Evolutionary conservation across 2,113 vertebrate genomes (phyloP).

Genomic region (Actenoides lindsayi): DNA sequence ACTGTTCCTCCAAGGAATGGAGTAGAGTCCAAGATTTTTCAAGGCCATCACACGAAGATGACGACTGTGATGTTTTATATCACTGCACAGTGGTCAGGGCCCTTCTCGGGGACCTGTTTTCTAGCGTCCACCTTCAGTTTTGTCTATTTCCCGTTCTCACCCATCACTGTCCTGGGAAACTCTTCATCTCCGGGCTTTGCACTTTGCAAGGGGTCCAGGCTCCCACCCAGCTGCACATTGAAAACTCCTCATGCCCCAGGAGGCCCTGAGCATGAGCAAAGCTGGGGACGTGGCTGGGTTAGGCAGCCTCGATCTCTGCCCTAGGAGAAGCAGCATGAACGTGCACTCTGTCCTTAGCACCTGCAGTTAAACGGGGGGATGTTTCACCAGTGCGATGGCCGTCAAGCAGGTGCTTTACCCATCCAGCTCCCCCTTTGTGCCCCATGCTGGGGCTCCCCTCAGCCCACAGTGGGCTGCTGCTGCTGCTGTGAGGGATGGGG

Average conservation of each 20-base stretch:
- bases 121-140: not conserved
- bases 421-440: fast-evolving
- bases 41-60: fast-evolving
- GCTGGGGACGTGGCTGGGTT: fast-evolving
- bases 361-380: not conserved
- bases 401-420: not conserved
- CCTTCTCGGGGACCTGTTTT: not conserved
- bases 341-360: fast-evolving
- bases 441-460: not conserved
- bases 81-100: not conserved
- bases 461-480: fast-evolving
- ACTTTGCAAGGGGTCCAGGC: fast-evolving
- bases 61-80: not conserved
- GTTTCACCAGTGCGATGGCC: not conserved
- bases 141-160: not conserved
- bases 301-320: not conserved
- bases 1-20: not conserved
- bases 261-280: not conserved
- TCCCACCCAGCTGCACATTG: not conserved
- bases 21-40: not conserved
- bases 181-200: not conserved
- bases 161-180: not conserved
- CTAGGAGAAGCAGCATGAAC: not conserved
- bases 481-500: not conserved
- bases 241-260: not conserved